Conservation (phyloP, 2,888 invertebrate genomes). For the Pantelozetes paolii region DNA sequence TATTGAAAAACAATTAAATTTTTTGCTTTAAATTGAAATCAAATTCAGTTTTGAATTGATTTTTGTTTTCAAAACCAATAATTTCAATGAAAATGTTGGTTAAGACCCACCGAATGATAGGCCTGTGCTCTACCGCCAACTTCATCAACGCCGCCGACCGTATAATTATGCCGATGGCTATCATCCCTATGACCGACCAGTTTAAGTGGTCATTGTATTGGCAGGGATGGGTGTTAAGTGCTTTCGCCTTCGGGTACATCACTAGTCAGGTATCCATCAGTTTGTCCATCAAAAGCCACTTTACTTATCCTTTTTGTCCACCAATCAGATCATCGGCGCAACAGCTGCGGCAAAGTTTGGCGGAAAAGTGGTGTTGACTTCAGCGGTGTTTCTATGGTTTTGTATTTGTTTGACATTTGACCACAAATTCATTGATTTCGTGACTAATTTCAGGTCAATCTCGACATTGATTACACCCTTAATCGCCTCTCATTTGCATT, state of each 20-base stretch:
- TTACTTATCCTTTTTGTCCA: slow-evolving; percentile 39
- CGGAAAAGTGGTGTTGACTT: slow-evolving; percentile 64
- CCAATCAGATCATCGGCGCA: slow-evolving; percentile 61
- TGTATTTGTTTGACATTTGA: not conserved
- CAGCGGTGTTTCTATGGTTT: slow-evolving; percentile 66
- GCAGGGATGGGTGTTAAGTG: slow-evolving; percentile 70
- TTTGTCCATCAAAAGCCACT: not conserved
- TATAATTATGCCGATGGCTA: slow-evolving; percentile 72
- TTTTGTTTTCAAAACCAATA: not conserved
- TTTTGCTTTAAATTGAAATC: no score
- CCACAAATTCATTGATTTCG: not conserved
- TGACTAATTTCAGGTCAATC: slow-evolving; percentile 55
- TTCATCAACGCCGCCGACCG: slow-evolving; percentile 72
- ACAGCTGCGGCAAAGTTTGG: slow-evolving; percentile 66
- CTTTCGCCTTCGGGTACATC: slow-evolving; percentile 71
- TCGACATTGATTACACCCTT: slow-evolving; percentile 67
- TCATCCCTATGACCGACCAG: slow-evolving; percentile 67
- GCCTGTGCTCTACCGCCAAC: slow-evolving; percentile 67
- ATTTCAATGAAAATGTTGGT: slow-evolving; percentile 10
- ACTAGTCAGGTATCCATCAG: slow-evolving; percentile 64
- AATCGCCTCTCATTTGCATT: slow-evolving; percentile 61
- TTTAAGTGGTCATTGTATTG: slow-evolving; percentile 66
- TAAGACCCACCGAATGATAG: slow-evolving; percentile 52
- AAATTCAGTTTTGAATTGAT: not conserved
- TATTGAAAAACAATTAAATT: no score